Evolutionary conservation across 1,140 invertebrate species (phyloP).

Genomic region (Zophobas atratus): DNA sequence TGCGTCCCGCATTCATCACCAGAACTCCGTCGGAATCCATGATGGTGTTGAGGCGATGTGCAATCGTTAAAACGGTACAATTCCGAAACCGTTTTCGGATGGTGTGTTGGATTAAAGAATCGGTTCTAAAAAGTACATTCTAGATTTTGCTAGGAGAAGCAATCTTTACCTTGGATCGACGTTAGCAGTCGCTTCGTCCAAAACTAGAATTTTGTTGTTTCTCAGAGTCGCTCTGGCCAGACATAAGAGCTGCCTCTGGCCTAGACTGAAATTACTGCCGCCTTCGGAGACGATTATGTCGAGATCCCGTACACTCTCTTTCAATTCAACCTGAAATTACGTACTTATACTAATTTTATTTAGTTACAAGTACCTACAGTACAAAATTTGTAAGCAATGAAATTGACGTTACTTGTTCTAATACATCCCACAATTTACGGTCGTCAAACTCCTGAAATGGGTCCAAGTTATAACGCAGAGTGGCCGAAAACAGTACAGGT

Average conservation of each 20-base stretch:
- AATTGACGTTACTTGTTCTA: slow-evolving; percentile 67
- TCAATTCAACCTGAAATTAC: slow-evolving; percentile 74
- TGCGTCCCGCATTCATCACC: slow-evolving; percentile 78
- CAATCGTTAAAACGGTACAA: slow-evolving; percentile 88
- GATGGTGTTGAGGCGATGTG: slow-evolving; percentile 86
- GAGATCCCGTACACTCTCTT: slow-evolving; percentile 69
- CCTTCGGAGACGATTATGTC: slow-evolving; percentile 74
- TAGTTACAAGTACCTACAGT: background rate
- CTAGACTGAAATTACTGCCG: slow-evolving; percentile 73
- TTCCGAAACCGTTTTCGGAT: slow-evolving; percentile 79
- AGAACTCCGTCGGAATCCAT: slow-evolving; percentile 83
- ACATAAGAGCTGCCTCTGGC: slow-evolving; percentile 76
- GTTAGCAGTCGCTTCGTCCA: slow-evolving; percentile 76
- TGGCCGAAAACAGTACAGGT: slow-evolving; percentile 86
- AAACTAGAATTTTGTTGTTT: slow-evolving; percentile 73
- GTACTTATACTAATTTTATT: background rate
- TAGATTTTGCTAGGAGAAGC: too few relatives aligned
- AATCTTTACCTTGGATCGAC: slow-evolving; percentile 74
- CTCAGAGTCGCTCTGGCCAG: slow-evolving; percentile 77
- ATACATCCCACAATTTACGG: slow-evolving; percentile 75
- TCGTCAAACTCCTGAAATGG: slow-evolving; percentile 83
- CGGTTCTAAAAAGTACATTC: slow-evolving; percentile 68
- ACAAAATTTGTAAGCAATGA: too few relatives aligned
- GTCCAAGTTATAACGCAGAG: slow-evolving; percentile 88
- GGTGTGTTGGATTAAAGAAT: slow-evolving; percentile 80